Conservation (phyloP, 1,140 invertebrate species). For the Schlechtendalia chinensis region DNA sequence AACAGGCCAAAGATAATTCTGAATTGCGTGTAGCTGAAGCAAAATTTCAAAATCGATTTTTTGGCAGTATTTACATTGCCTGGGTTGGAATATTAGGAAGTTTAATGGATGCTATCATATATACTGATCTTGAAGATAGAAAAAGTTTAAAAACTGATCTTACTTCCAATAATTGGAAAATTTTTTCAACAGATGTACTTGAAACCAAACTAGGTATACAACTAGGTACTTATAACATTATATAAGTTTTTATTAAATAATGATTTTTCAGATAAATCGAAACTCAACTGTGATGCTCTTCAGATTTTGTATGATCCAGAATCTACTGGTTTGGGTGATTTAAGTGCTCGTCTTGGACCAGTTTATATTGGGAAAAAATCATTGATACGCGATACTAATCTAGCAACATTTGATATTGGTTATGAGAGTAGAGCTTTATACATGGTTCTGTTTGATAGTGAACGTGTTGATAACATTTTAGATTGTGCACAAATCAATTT, state of each 20-base stretch:
- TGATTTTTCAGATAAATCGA: constrained; percentile 58
- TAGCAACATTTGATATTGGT: constrained; percentile 69
- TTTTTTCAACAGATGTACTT: constrained; percentile 85
- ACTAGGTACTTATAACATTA: neutral
- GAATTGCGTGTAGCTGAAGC: constrained; percentile 79
- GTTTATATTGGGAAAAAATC: constrained; percentile 68
- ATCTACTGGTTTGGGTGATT: constrained; percentile 72
- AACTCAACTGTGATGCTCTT: constrained; percentile 76
- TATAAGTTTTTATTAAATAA: neutral
- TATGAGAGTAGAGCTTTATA: constrained; percentile 74
- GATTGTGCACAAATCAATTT: constrained; percentile 79
- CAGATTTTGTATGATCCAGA: constrained; percentile 83
- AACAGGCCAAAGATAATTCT: constrained; percentile 63
- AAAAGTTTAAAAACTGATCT: constrained; percentile 58
- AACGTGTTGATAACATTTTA: constrained; percentile 74
- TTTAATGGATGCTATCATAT: constrained; percentile 72
- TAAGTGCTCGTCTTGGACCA: constrained; percentile 74
- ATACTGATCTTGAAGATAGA: constrained; percentile 69
- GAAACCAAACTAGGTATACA: constrained; percentile 69
- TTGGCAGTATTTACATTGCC: constrained; percentile 78
- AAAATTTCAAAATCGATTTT: constrained; percentile 73
- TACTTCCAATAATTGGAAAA: constrained; percentile 81
- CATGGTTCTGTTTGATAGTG: constrained; percentile 79
- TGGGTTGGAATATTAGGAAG: constrained; percentile 69
- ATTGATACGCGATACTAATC: constrained; percentile 65